Base-by-base conservation (phyloP, 2,113 vertebrate species). In the Seriola aureovittata region DNA sequence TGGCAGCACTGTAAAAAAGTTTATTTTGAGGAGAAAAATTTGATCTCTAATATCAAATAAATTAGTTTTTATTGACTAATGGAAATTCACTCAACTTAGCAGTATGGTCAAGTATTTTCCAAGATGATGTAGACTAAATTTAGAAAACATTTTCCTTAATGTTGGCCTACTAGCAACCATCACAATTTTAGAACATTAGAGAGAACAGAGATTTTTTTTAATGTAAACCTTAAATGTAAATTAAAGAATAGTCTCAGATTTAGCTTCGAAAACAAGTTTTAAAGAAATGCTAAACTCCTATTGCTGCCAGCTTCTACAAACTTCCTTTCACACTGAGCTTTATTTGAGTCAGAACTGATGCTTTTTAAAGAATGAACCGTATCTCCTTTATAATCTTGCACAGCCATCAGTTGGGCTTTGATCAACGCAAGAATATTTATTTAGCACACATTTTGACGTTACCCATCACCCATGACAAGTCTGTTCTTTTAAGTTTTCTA, bases 271-370 rank as follows among this genome's bases (percentile, higher is more conserved):
- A n/a, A 32, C 3, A 23, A 5, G 23, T 40, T 57, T 40, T 71
- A n/a, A 63, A 57, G 34, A 55, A 38, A 66, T 38, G 17, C 50
- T 32, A 3, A 48, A 17, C 42, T 11, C 25, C 19, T 44, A 4
- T 5, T 78, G 21, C 65, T 78, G 65, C 32, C 54, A 68, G 44
- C 42, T 78, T 42, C 29, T 25, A 25, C 50, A 40, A 29, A 70
- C 16, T 54, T 29, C 16, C 6, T 17, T 58, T 4, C 23, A 25
- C 32, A 54, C 32, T 21, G 67, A 71, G 68, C 1, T 71, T 40
- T 40, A 14, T n/a, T 19, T 40, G 12, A 34, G 34, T 57, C 12
- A 57, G 46, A 52, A 4, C 29, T 58, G 52, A 67, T 23, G 60
- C 14, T 23, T n/a, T 19, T 29, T 12, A 36, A 14, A 32, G 13